phyloP scores from a whole-genome alignment of 2,797 vertebrate species.

The Emys orbicularis region DNA sequence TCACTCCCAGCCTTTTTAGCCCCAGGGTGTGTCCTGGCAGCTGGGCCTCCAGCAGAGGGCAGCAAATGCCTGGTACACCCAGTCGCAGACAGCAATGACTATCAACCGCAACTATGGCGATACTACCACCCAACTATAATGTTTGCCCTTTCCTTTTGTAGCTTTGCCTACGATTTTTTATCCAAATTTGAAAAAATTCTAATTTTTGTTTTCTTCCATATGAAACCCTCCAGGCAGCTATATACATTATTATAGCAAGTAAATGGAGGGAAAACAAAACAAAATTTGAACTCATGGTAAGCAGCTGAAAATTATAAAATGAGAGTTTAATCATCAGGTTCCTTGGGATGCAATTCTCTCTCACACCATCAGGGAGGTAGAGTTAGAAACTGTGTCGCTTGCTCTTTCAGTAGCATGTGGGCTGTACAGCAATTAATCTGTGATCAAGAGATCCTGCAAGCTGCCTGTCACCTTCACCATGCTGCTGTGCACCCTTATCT shows the following conservation, averaged over 20 bases:
- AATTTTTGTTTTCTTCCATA: neutral
- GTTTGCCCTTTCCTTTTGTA: neutral
- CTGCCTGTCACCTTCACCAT: neutral
- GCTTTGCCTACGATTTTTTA: neutral
- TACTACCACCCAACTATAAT: neutral
- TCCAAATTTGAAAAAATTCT: neutral
- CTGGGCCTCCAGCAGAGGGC: neutral
- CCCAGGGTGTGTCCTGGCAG: neutral
- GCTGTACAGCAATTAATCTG: neutral
- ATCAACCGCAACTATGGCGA: neutral
- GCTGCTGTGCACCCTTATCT: neutral
- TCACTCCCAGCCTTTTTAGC: neutral
- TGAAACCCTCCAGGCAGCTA: neutral
- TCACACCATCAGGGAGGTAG: neutral
- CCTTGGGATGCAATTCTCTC: neutral
- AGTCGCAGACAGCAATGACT: neutral
- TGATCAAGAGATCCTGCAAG: neutral
- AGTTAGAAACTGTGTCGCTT: neutral
- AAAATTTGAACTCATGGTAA: neutral
- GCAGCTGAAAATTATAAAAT: neutral
- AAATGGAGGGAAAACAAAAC: neutral
- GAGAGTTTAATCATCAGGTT: neutral
- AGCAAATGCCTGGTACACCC: neutral
- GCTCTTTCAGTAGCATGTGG: neutral
- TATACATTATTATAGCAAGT: neutral